Evolutionary conservation across 2,888 invertebrate genomes (phyloP).

Genomic region (Acleris laterana): DNA sequence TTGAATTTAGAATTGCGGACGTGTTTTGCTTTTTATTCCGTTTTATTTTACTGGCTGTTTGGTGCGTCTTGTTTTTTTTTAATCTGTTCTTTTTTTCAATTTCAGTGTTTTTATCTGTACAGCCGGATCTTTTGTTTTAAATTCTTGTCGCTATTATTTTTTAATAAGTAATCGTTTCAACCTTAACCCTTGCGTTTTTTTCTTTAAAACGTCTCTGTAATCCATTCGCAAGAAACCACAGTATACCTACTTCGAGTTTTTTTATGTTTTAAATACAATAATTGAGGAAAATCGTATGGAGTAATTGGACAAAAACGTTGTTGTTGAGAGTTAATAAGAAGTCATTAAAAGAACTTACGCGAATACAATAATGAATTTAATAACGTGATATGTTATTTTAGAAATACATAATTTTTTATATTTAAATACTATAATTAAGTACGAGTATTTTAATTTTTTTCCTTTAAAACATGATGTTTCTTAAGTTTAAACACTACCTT

Average conservation of each 20-base stretch:
- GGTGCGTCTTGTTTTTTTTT: not conserved
- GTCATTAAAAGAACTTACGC: conserved; percentile 30
- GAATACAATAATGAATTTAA: conserved; percentile 14
- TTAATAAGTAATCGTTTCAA: conserved; percentile 1
- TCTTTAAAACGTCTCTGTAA: conserved; percentile 3
- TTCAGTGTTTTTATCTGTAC: not conserved
- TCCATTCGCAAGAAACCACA: not conserved
- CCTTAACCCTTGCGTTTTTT: conserved; percentile 3
- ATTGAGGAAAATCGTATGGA: conserved; percentile 30
- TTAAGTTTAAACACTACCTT: too few species aligned
- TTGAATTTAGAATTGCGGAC: conserved; percentile 34
- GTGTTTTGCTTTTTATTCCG: conserved; percentile 12
- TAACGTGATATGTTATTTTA: conserved; percentile 16
- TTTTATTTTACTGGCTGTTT: conserved; percentile 4
- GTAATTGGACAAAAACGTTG: conserved; percentile 30
- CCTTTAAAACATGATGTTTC: too few species aligned
- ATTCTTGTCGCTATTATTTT: not conserved
- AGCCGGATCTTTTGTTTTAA: conserved; percentile 1
- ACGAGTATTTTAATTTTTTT: too few species aligned
- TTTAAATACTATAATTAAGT: not conserved
- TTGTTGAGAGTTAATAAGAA: conserved; percentile 29
- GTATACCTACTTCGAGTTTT: not conserved
- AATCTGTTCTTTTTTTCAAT: not conserved
- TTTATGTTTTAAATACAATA: conserved; percentile 26
- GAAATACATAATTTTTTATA: not conserved